phyloP scores from a whole-genome alignment of 2,113 vertebrate genomes.

The Trichechus manatus region DNA sequence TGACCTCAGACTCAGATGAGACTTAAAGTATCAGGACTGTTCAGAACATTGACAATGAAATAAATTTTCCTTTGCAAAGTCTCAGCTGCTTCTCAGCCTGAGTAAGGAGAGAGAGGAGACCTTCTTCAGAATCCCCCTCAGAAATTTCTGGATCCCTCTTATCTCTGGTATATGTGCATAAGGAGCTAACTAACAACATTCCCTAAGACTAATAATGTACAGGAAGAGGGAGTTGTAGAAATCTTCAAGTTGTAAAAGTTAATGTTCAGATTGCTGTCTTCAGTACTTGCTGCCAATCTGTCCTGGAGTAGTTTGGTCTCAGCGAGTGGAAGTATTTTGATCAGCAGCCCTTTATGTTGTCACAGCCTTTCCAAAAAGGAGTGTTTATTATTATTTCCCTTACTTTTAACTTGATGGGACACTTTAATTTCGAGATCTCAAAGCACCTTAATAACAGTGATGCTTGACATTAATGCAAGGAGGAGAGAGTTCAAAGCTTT shows the following conservation, averaged over 20 bases:
- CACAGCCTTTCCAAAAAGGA: not conserved
- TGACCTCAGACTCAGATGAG: not conserved
- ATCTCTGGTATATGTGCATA: not conserved
- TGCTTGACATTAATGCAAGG: not conserved
- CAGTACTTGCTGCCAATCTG: not conserved
- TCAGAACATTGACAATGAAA: not conserved
- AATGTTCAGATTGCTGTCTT: not conserved
- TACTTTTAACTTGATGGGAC: not conserved
- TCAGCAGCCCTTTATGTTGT: not conserved
- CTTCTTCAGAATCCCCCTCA: not conserved
- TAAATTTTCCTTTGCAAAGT: not conserved
- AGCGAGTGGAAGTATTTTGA: not conserved
- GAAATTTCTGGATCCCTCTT: not conserved
- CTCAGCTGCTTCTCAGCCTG: not conserved
- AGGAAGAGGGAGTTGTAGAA: not conserved
- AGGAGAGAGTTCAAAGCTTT: not conserved
- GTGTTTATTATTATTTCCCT: not conserved
- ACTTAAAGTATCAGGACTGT: not conserved
- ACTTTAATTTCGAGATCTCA: conserved; percentile 9
- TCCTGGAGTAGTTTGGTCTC: not conserved
- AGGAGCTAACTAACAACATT: not conserved
- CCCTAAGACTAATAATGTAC: not conserved
- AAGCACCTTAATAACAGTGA: conserved; percentile 21
- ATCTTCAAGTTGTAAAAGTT: not conserved
- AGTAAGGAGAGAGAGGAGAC: not conserved